Conservation (phyloP, 2,888 invertebrate genomes). For the Trilocha varians region DNA sequence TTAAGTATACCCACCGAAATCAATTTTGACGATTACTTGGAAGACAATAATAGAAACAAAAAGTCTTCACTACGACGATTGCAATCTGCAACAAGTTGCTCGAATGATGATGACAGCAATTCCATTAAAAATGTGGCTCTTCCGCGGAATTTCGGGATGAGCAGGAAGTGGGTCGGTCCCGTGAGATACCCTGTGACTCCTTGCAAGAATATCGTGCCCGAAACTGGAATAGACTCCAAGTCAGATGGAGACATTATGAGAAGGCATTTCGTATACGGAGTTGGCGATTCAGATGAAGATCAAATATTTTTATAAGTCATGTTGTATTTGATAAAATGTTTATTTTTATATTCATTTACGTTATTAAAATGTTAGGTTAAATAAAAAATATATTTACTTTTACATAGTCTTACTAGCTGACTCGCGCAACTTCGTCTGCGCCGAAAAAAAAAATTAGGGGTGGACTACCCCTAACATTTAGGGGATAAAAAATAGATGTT, state of each 20-base stretch:
- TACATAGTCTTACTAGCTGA: no score
- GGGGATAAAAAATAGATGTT: no score
- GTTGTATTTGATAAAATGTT: slow-evolving; percentile 6
- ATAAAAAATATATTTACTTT: no score
- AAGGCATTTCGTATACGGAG: slow-evolving; percentile 64
- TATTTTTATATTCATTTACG: not conserved
- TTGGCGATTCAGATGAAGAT: slow-evolving; percentile 74
- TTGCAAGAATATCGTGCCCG: slow-evolving; percentile 54
- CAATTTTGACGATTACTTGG: slow-evolving; percentile 47
- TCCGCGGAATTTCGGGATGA: slow-evolving; percentile 73
- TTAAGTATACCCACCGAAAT: slow-evolving; percentile 58
- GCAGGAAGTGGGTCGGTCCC: slow-evolving; percentile 76
- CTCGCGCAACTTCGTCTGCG: no score
- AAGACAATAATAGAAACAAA: slow-evolving; percentile 37
- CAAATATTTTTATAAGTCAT: slow-evolving; percentile 76
- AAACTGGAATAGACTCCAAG: slow-evolving; percentile 19
- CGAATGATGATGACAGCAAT: slow-evolving; percentile 48
- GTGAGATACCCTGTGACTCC: slow-evolving; percentile 78
- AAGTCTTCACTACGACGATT: slow-evolving; percentile 54
- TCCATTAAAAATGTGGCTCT: slow-evolving; percentile 62
- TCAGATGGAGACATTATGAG: slow-evolving; percentile 51
- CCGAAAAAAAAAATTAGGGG: no score
- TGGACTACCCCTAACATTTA: no score
- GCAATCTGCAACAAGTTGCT: slow-evolving; percentile 51
- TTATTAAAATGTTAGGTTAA: not conserved